Conservation (phyloP, 2,888 invertebrate genomes). For the Rosalia funebris region DNA sequence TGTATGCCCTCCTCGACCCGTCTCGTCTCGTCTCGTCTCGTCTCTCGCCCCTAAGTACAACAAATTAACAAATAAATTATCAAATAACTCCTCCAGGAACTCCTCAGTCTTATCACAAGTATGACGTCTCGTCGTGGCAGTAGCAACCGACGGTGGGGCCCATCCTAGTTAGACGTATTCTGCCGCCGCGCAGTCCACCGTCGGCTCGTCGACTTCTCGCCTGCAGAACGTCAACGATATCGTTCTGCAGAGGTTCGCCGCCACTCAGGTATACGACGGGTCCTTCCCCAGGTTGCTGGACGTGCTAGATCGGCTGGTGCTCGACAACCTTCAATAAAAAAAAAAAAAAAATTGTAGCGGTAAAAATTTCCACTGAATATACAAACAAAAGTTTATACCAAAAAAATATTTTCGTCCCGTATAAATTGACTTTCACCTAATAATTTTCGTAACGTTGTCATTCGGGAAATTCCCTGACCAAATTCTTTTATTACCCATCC, state of each 20-base stretch:
- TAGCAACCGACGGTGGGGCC: too few relatives aligned
- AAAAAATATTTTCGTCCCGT: too few relatives aligned
- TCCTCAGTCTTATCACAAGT: slow-evolving; percentile 42
- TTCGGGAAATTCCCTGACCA: too few relatives aligned
- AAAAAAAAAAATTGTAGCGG: not conserved
- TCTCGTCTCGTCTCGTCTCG: not conserved
- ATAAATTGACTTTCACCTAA: too few relatives aligned
- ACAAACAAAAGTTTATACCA: too few relatives aligned
- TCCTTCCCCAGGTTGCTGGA: slow-evolving; percentile 57
- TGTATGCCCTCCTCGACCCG: not conserved
- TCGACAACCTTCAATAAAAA: slow-evolving; percentile 48
- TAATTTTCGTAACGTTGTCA: too few relatives aligned
- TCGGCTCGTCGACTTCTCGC: slow-evolving; percentile 40
- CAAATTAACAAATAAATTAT: slow-evolving; percentile 28
- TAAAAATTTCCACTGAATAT: not conserved
- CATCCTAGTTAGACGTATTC: slow-evolving; percentile 47
- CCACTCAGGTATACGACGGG: slow-evolving; percentile 63
- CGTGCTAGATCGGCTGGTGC: slow-evolving; percentile 57
- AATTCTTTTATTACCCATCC: too few relatives aligned
- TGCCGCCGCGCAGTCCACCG: slow-evolving; percentile 38
- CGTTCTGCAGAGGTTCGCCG: slow-evolving; percentile 61
- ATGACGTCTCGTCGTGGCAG: slow-evolving; percentile 1
- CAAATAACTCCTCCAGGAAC: slow-evolving; percentile 29
- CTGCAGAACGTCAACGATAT: slow-evolving; percentile 62
- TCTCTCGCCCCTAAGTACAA: slow-evolving; percentile 26